Percentiles rank a stretch among this genome's conserved stretches.
phyloP scores from a whole-genome alignment of 2,797 vertebrate genomes.

The Malurus splendens region DNA sequence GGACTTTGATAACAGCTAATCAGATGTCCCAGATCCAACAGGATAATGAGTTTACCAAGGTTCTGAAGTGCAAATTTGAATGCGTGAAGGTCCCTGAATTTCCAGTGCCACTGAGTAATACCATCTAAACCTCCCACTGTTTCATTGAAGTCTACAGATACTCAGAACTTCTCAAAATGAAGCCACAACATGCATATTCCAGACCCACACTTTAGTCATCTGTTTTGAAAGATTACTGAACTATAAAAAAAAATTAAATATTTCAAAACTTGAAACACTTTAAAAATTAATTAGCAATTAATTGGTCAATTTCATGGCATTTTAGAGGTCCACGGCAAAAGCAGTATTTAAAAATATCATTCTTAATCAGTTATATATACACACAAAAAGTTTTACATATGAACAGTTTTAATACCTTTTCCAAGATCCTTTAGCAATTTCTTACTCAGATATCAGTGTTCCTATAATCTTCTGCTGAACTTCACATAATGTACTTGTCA shows the following conservation, averaged over 20 bases:
- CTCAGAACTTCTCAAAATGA: not conserved
- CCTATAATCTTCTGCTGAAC: not conserved
- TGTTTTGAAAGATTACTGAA: not conserved
- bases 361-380: not conserved
- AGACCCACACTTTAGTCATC: not conserved
- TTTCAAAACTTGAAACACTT: not conserved
- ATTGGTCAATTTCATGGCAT: not conserved
- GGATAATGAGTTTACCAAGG: not conserved
- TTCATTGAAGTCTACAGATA: not conserved
- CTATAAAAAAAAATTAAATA: not conserved
- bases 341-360: not conserved
- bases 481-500: not conserved
- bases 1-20: not conserved
- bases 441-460: not conserved
- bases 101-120: not conserved
- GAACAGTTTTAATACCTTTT: not conserved
- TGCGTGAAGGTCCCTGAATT: not conserved
- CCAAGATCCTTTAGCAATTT: not conserved
- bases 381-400: not conserved
- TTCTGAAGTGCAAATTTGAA: not conserved
- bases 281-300: not conserved
- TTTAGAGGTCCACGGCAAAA: not conserved
- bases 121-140: not conserved
- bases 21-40: not conserved
- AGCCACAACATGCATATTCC: not conserved